Percentiles rank a stretch among this genome's conserved stretches.
Conservation (phyloP, 2,888 invertebrate species). For the Resseliella maxima region DNA sequence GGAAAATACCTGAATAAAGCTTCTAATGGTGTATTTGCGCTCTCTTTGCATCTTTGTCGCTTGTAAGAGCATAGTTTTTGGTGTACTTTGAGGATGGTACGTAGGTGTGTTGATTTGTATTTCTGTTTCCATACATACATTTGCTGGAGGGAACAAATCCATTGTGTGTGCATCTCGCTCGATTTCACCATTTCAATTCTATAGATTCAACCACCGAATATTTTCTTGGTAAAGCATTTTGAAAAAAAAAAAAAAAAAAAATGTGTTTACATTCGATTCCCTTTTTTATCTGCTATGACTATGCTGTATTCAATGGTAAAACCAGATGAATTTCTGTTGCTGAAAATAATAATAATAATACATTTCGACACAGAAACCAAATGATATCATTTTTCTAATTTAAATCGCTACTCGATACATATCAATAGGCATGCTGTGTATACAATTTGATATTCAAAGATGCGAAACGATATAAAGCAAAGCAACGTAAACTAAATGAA, state of each 20-base stretch:
- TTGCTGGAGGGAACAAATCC: not conserved
- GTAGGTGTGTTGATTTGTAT: not conserved
- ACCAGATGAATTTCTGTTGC: not conserved
- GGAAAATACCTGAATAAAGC: slow-evolving; percentile 40
- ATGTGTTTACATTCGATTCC: slow-evolving; percentile 19
- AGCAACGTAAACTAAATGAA: too few relatives aligned
- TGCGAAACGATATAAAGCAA: too few relatives aligned
- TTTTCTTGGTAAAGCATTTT: not conserved
- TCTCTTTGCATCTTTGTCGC: not conserved
- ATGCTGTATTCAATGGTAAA: not conserved
- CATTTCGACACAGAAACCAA: not conserved
- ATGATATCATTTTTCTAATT: slow-evolving; percentile 9
- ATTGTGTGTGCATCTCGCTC: slow-evolving; percentile 6
- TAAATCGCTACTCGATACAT: not conserved
- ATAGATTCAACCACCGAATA: not conserved
- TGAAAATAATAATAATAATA: not conserved
- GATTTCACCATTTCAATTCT: not conserved
- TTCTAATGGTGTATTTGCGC: slow-evolving; percentile 27
- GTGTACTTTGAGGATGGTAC: not conserved
- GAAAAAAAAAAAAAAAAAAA: not conserved
- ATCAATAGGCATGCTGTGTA: too few relatives aligned
- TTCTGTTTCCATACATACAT: not conserved
- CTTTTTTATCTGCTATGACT: not conserved
- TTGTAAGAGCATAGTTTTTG: not conserved
- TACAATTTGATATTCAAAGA: too few relatives aligned